A percentile compares a stretch with the other conserved stretches of the same genome.
Conservation (phyloP, 2,797 vertebrate species). For the Tenualosa ilisha region DNA sequence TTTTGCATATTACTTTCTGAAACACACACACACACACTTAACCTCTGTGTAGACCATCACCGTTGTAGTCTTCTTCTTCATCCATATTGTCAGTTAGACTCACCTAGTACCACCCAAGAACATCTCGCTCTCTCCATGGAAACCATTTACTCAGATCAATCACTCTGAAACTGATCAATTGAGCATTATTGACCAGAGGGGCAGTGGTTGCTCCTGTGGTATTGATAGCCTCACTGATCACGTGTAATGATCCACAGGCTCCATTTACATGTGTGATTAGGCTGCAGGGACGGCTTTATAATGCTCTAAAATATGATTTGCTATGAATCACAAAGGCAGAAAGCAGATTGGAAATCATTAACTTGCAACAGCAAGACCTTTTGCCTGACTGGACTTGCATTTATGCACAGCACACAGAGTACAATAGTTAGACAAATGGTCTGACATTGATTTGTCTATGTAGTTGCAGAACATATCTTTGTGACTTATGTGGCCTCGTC, state of each 20-base stretch:
- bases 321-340: neutral
- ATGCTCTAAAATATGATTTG: neutral
- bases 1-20: too few relatives aligned
- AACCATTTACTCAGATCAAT: slow-evolving; percentile 22
- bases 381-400: neutral
- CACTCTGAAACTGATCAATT: slow-evolving; percentile 29
- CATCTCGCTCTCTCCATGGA: neutral
- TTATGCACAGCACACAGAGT: neutral
- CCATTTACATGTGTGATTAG: neutral
- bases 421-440: neutral
- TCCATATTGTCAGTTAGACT: neutral
- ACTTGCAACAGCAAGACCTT: neutral
- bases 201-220: slow-evolving; percentile 2
- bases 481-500: neutral
- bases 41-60: neutral
- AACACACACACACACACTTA: neutral
- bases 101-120: neutral
- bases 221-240: neutral
- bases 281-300: neutral
- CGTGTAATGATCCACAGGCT: neutral
- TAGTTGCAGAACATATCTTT: neutral
- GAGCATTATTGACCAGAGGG: slow-evolving; percentile 29
- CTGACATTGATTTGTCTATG: neutral
- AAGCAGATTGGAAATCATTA: neutral
- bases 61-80: neutral